Evolutionary conservation across 2,797 vertebrate genomes (phyloP).

Genomic region (Linurgus olivaceus): DNA sequence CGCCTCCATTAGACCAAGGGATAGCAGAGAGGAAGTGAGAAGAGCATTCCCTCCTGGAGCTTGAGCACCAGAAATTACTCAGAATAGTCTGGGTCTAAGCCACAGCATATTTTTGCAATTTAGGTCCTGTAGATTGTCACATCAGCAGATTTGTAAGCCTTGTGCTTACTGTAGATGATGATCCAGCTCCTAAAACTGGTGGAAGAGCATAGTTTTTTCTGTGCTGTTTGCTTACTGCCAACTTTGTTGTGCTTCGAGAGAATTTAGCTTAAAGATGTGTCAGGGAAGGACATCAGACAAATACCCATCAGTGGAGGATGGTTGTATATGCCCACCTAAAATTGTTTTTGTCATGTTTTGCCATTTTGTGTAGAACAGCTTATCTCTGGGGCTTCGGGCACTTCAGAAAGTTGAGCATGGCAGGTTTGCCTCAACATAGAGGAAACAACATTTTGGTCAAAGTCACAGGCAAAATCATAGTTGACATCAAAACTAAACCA

Average conservation of each 20-base stretch:
- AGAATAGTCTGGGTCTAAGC: background rate
- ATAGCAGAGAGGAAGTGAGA: background rate
- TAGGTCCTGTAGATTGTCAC: background rate
- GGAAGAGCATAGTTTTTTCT: background rate
- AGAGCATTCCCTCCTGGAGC: background rate
- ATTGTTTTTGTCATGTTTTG: background rate
- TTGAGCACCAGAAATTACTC: background rate
- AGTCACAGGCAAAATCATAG: background rate
- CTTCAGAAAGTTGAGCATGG: background rate
- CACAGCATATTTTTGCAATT: background rate
- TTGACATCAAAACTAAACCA: background rate
- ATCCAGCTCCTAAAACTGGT: background rate
- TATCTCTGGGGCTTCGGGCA: background rate
- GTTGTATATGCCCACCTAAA: rapidly evolving
- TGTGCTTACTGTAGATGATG: background rate
- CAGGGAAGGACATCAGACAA: background rate
- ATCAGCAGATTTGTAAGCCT: background rate
- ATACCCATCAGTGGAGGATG: background rate
- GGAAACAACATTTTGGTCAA: background rate
- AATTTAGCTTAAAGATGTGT: background rate
- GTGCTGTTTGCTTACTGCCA: background rate
- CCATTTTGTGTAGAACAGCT: background rate
- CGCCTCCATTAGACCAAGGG: background rate
- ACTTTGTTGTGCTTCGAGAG: background rate
- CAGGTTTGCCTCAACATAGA: background rate